Evolutionary conservation across 2,797 vertebrate species (phyloP).

Genomic region (Philypnodon macrostomus): DNA sequence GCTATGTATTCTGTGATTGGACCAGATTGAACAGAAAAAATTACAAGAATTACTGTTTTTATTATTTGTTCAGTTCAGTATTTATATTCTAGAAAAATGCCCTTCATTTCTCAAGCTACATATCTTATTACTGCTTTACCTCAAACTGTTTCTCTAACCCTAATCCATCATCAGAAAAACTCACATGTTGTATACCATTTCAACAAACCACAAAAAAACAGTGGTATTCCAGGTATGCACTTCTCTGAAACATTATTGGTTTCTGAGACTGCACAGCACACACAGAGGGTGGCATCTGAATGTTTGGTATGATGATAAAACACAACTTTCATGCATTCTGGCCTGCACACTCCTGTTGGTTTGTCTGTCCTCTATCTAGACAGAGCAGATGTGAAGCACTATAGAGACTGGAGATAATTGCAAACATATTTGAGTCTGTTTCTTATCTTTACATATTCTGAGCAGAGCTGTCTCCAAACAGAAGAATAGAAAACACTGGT

Average conservation of each 20-base stretch:
- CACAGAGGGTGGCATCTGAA: conserved; percentile 17
- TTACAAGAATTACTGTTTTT: too few relatives aligned
- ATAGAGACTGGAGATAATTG: conserved; percentile 79
- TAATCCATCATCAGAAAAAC: too few relatives aligned
- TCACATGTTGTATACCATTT: too few relatives aligned
- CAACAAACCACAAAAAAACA: too few relatives aligned
- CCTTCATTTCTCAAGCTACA: too few relatives aligned
- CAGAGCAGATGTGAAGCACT: conserved; percentile 79
- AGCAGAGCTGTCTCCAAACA: conserved; percentile 66
- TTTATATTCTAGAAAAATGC: too few relatives aligned
- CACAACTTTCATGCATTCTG: conserved; percentile 46
- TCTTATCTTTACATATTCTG: conserved; percentile 80
- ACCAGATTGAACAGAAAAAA: too few relatives aligned
- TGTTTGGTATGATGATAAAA: conserved; percentile 28
- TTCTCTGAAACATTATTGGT: not conserved
- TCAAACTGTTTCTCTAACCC: too few relatives aligned
- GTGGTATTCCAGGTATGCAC: not conserved
- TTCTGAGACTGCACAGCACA: not conserved
- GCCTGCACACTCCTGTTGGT: conserved; percentile 72
- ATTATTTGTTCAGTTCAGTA: too few relatives aligned
- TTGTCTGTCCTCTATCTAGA: conserved; percentile 64
- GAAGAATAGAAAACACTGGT: conserved; percentile 52
- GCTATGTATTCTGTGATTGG: too few relatives aligned
- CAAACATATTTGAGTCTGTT: conserved; percentile 74
- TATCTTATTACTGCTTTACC: too few relatives aligned